Conservation (phyloP, 35 echinoderm and acorn worm genomes). For the Hemicentrotus pulcherrimus region DNA sequence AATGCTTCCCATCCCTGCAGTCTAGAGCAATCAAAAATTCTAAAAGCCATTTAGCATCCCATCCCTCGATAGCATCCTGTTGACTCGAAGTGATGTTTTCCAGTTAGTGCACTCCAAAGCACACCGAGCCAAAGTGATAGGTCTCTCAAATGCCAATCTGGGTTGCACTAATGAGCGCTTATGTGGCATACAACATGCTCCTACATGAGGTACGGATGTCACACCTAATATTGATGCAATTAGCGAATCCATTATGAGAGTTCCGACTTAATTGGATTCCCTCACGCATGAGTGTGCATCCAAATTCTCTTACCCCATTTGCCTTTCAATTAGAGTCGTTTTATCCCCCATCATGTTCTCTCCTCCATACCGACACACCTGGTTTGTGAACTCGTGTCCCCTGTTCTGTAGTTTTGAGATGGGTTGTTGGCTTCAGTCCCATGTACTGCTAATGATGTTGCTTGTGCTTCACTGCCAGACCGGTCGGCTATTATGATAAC, state of each 20-base stretch:
- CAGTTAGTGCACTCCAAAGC: background rate
- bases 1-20: background rate
- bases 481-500: background rate
- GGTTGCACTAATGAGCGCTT: background rate
- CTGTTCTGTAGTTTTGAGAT: background rate
- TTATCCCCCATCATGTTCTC: background rate
- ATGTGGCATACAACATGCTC: background rate
- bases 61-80: background rate
- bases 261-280: constrained; percentile 18
- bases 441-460: background rate
- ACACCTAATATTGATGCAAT: constrained; percentile 45
- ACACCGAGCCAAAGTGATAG: background rate
- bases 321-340: background rate
- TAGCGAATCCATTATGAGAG: constrained; percentile 31
- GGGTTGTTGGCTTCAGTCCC: background rate
- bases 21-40: background rate
- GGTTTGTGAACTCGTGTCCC: background rate
- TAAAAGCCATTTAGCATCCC: background rate
- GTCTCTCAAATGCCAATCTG: background rate
- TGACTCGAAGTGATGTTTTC: background rate
- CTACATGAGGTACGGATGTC: background rate
- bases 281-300: constrained; percentile 10
- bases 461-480: background rate
- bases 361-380: background rate
- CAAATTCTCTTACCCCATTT: background rate